Evolutionary conservation across 1,140 invertebrate genomes (phyloP), one percentile per base, ranked within the genome.

Genomic region (Archivesica marissinica): DNA sequence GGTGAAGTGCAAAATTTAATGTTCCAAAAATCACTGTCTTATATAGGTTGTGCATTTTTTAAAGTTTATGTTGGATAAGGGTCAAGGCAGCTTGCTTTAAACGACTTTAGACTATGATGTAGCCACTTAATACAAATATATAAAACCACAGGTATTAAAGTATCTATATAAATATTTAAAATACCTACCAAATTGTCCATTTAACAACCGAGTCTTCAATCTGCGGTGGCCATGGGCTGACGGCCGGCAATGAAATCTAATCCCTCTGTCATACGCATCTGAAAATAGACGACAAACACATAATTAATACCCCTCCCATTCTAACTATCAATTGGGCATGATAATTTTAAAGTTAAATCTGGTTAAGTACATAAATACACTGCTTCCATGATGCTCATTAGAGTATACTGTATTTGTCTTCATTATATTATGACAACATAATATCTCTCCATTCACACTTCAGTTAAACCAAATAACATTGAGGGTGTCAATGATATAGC

Each of bases 341-440:
- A 47, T 47, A 72, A 72, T 72, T 72, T 64, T 64, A 64, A 35
- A 64, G 59, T 64, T 47, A 72, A 50, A 30, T 28, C 25, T 28
- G 11, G 25, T 47, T 44, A 72, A 72, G 17, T 47, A 47, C 68
- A 72, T 68, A 50, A 72, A 72, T 17, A 47, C 50, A 2, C 30
- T 25, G 50, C n/a, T 47, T 47, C 50, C 3, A 3, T 2, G 17
- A 7, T 72, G 68, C 41, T 72, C 68, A 72, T 72, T 72, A 72
- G 44, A n/a, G 50, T 9, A 68, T 25, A 72, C 68, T 47, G 35
- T 47, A 72, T 72, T 50, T 25, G 50, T 72, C 68, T 47, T 72
- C 68, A 72, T 72, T 72, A 72, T 72, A 17, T 47, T 72, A 72
- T 72, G 68, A 72, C 68, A 72, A 11, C 23, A 50, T 72, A 72